Evolutionary conservation across 2,888 invertebrate genomes (phyloP).

Genomic region (Norana najaformis): DNA sequence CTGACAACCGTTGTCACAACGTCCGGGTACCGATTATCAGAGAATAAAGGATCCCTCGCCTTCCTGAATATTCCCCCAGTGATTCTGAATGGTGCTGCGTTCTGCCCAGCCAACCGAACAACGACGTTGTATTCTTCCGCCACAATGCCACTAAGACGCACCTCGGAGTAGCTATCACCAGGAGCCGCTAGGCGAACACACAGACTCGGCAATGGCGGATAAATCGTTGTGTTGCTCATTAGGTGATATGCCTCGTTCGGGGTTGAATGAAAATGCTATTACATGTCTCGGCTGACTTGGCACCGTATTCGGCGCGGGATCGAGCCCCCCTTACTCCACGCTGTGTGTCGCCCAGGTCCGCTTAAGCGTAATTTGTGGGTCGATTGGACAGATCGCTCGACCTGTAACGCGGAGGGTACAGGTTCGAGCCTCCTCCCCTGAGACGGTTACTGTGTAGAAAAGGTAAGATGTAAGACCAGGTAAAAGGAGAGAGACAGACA

Average conservation of each 20-base stretch:
- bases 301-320: no score
- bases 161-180: not conserved
- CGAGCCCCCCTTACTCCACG: not conserved
- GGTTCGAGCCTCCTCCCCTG: no score
- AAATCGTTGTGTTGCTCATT: not conserved
- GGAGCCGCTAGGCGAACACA: not conserved
- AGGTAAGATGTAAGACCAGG: no score
- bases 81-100: not conserved
- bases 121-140: not conserved
- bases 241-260: not conserved
- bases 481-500: no score
- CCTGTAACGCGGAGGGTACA: no score
- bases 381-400: no score
- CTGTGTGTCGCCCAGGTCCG: not conserved
- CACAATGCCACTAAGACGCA: not conserved
- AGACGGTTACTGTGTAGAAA: no score
- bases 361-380: not conserved
- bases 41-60: not conserved
- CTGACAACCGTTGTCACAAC: not conserved
- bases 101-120: not conserved
- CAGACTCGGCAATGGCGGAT: slow-evolving; percentile 1
- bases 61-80: not conserved
- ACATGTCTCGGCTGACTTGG: not conserved
- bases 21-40: no score
- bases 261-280: slow-evolving; percentile 1